These are phyloP conservation scores for Pangasius sanitwongsei DNA, from an alignment of 2,797 vertebrate genomes.

Conservation along the genomic window DNA sequence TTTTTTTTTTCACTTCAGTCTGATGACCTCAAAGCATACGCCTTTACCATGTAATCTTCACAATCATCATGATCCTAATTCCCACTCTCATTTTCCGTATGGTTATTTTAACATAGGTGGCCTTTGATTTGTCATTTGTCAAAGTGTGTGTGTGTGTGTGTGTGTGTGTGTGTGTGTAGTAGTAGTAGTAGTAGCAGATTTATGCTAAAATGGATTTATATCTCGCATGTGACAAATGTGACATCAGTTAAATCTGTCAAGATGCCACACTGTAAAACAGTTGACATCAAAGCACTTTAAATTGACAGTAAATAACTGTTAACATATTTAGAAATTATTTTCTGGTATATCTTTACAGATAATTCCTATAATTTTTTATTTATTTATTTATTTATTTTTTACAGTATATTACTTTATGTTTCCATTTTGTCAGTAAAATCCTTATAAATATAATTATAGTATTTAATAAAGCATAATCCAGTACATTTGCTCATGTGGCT, in stretches of 20 bases:
- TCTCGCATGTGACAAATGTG: slow-evolving; percentile 37
- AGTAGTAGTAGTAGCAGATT: neutral
- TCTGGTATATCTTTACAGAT: neutral
- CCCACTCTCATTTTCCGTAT: neutral
- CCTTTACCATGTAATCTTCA: slow-evolving; percentile 23
- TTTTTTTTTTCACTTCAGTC: slow-evolving; percentile 40
- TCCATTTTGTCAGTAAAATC: neutral
- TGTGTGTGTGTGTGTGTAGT: neutral
- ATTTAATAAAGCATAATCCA: neutral
- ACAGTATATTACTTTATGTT: neutral
- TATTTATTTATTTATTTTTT: neutral
- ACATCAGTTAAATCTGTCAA: slow-evolving; percentile 31
- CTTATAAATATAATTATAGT: neutral
- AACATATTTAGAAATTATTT: neutral
- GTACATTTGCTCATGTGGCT: neutral
- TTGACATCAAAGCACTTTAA: neutral
- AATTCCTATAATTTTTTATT: neutral
- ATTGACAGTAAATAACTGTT: neutral
- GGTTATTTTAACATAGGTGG: slow-evolving; percentile 23
- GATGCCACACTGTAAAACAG: neutral
- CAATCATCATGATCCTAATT: slow-evolving; percentile 12
- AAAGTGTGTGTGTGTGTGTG: too few species aligned
- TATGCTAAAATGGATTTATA: neutral
- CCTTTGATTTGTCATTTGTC: neutral
- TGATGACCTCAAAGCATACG: slow-evolving; percentile 36